A percentile compares a stretch with the other conserved stretches of the same genome.
Evolutionary conservation across 2,113 vertebrate species (phyloP).

Genomic region (Vulpes lagopus): DNA sequence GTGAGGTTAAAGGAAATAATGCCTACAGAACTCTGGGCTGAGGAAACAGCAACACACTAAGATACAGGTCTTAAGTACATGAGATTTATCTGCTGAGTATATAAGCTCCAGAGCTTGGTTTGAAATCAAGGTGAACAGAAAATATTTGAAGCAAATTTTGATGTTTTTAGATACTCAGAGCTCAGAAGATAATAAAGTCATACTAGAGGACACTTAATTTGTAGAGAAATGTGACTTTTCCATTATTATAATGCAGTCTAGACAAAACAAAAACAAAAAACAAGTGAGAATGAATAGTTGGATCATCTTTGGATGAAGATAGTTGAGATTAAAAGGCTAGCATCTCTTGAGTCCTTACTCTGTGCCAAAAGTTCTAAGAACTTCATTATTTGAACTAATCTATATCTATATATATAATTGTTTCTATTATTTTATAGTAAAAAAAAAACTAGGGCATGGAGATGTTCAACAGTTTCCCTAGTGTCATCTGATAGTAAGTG

Average conservation of each 20-base stretch:
- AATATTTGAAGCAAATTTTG: not conserved
- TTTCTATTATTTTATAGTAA: not conserved
- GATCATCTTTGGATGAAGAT: not conserved
- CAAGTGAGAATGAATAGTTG: not conserved
- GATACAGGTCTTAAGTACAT: not conserved
- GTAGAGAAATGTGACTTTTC: not conserved
- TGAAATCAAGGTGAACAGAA: not conserved
- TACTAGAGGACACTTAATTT: not conserved
- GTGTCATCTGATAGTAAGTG: not conserved
- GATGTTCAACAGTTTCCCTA: not conserved
- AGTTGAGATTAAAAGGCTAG: no score
- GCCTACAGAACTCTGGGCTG: not conserved
- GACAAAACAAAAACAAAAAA: not conserved
- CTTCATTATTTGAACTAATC: not conserved
- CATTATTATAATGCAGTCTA: not conserved
- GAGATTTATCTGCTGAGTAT: not conserved
- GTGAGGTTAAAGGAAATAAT: not conserved
- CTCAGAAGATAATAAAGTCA: not conserved
- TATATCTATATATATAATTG: not conserved
- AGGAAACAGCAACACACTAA: not conserved
- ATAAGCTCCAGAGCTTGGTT: not conserved
- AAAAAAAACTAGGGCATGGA: not conserved
- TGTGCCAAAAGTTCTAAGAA: not conserved
- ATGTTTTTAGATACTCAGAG: not conserved
- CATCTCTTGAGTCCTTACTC: not conserved